Percentiles rank a stretch among this genome's conserved stretches.
phyloP scores from a whole-genome alignment of 2,113 vertebrate genomes.

The Carassius carassius region DNA sequence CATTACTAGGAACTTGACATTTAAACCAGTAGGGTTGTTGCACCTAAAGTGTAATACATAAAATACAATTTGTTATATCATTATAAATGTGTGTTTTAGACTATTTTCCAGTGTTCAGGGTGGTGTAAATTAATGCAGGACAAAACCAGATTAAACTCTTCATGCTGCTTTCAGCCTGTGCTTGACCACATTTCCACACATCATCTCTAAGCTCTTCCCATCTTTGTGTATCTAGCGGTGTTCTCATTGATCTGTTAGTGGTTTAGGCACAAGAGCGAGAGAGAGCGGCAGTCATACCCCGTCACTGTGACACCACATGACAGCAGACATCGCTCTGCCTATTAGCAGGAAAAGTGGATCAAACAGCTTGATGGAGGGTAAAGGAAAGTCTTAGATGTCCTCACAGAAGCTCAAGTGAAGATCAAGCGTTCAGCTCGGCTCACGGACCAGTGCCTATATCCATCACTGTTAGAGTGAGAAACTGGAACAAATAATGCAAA shows the following conservation, averaged over 20 bases:
- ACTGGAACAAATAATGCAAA: slow-evolving; percentile 24
- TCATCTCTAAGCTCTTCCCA: neutral
- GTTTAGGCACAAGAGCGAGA: slow-evolving; percentile 27
- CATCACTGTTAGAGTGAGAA: neutral
- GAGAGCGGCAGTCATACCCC: neutral
- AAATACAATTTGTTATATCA: neutral
- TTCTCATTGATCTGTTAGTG: slow-evolving; percentile 49
- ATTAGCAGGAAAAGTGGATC: slow-evolving; percentile 44
- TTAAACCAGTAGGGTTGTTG: neutral
- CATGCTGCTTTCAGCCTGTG: neutral
- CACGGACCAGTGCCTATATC: neutral
- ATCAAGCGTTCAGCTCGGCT: slow-evolving; percentile 14
- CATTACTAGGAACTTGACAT: neutral
- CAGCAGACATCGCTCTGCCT: slow-evolving; percentile 12
- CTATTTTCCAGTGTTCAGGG: neutral
- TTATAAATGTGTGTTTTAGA: neutral
- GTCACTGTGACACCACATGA: slow-evolving; percentile 36
- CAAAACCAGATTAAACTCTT: neutral
- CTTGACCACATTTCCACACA: slow-evolving; percentile 14
- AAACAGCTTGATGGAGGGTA: slow-evolving; percentile 30
- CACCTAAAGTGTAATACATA: neutral
- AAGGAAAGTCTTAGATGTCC: slow-evolving; percentile 19
- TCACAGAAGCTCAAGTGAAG: neutral
- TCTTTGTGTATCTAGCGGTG: neutral
- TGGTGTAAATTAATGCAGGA: neutral